Percentiles rank a stretch among this genome's conserved stretches.
These are phyloP conservation scores for Myotis vivesi DNA, from an alignment of 2,797 vertebrate species.

Conservation along the genomic window DNA sequence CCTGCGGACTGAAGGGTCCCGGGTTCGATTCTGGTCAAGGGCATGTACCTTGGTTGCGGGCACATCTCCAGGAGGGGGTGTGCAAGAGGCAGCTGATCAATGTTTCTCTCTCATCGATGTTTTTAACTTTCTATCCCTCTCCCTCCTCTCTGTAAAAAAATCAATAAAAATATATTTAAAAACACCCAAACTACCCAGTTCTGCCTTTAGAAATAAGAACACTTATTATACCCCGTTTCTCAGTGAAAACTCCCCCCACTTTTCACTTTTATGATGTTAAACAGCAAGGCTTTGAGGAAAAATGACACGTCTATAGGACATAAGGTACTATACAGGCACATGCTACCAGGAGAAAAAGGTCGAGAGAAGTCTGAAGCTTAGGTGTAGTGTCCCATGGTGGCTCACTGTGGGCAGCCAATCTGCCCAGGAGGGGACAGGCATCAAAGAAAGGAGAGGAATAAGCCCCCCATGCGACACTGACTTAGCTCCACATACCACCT, in stretches of 20 bases:
- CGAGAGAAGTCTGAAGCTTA: not conserved
- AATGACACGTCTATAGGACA: not conserved
- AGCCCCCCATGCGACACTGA: not conserved
- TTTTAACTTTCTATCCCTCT: no score
- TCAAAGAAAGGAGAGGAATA: not conserved
- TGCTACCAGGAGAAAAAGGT: not conserved
- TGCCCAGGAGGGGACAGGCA: not conserved
- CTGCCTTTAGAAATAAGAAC: not conserved
- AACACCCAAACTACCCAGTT: not conserved
- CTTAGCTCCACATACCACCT: not conserved
- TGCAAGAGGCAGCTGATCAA: no score
- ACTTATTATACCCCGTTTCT: not conserved
- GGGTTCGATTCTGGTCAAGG: no score
- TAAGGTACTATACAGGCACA: not conserved
- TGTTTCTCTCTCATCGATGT: no score
- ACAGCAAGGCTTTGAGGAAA: not conserved
- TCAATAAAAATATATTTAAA: no score
- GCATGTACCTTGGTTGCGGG: no score
- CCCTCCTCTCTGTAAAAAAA: no score
- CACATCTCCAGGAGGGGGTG: no score
- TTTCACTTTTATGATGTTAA: not conserved
- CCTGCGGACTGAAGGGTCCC: no score
- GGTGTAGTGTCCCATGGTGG: not conserved
- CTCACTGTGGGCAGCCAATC: rapidly evolving
- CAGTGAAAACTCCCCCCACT: not conserved